Percentiles rank a stretch among this genome's conserved stretches.
phyloP scores from a whole-genome alignment of 1,140 invertebrate genomes.

The Hetaerina americana region DNA sequence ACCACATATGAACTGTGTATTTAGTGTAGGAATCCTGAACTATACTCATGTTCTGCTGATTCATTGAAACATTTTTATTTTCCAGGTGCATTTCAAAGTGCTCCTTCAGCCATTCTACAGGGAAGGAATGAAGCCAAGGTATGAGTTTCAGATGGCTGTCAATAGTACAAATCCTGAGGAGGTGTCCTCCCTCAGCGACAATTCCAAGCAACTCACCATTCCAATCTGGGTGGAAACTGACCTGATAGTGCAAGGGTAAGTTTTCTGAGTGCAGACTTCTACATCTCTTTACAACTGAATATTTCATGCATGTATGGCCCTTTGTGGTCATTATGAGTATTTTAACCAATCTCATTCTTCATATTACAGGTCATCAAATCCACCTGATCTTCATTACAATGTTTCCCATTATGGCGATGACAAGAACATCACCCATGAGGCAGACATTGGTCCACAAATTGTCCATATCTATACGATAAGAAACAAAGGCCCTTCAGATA shows the following conservation, averaged over 20 bases:
- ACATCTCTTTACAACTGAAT: too few relatives aligned
- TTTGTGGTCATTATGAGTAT: constrained; percentile 8
- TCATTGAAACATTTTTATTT: too few relatives aligned
- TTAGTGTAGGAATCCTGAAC: too few relatives aligned
- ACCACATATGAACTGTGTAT: too few relatives aligned
- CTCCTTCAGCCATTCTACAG: constrained; percentile 55
- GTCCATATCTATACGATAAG: constrained; percentile 72
- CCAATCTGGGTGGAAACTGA: constrained; percentile 65
- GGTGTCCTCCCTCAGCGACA: constrained; percentile 41
- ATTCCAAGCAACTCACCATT: constrained; percentile 45
- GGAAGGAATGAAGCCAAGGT: constrained; percentile 45
- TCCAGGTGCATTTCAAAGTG: constrained; percentile 55
- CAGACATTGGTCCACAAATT: constrained; percentile 69
- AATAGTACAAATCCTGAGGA: constrained; percentile 73
- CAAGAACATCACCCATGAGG: constrained; percentile 34
- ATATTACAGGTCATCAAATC: constrained; percentile 45
- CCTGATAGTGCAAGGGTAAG: constrained; percentile 54
- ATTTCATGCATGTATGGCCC: too few relatives aligned
- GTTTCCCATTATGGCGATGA: constrained; percentile 42
- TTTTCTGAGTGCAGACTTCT: too few relatives aligned
- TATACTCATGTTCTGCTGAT: not conserved
- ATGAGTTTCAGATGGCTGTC: constrained; percentile 59
- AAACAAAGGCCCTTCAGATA: constrained; percentile 69
- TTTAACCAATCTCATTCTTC: not conserved
- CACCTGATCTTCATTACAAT: constrained; percentile 65